Base-by-base conservation (phyloP, 1,140 invertebrate genomes). In the Drosophila nebulosa region DNA sequence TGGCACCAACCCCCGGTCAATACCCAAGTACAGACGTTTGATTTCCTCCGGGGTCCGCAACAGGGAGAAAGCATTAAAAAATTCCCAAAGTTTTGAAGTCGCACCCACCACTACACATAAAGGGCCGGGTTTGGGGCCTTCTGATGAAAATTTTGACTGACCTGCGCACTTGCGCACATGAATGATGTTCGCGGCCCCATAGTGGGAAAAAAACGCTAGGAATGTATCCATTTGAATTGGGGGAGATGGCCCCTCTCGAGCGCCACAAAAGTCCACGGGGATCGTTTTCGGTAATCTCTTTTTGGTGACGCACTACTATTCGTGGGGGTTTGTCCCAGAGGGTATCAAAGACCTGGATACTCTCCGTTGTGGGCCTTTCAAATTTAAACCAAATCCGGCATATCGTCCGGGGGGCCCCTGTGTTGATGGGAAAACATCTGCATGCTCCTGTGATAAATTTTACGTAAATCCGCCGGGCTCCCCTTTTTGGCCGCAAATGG, bases 81-180 rank as follows among this genome's bases (percentile, higher is more conserved):
- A 93, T 52, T 96, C 94, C 1, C 96, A 95, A 93, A 96, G 97
- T 88, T 98, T 97, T 36, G 97, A 93, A 78, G 93, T 81, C 96
- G 96, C 42, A 98, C 93, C 98, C 98, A 99, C 97, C 97, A 30
- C 95, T n/a, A 96, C 95, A 65, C 95, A 90, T 99, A 99, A n/a
- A 97, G 92, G 6, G 98, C 97, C 3, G 97, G 97, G 93, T 97
- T 97, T 0, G 97, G 91, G 4, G 97, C 94, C 85, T 99, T 97
- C 79, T 97, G 96, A 68, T 95, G 93, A n/a, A n/a, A n/a, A n/a
- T n/a, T n/a, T n/a, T n/a, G 94, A n/a, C n/a, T n/a, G 94, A 26
- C 95, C 95, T 3, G 95, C 94, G 5, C 95, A 95, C 89, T 95
- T 95, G 71, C 95, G 94, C 26, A 96, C 90, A 90, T 56, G 94